Base-by-base conservation (phyloP, 2,888 invertebrate species). In the Steinernema scapterisci region DNA sequence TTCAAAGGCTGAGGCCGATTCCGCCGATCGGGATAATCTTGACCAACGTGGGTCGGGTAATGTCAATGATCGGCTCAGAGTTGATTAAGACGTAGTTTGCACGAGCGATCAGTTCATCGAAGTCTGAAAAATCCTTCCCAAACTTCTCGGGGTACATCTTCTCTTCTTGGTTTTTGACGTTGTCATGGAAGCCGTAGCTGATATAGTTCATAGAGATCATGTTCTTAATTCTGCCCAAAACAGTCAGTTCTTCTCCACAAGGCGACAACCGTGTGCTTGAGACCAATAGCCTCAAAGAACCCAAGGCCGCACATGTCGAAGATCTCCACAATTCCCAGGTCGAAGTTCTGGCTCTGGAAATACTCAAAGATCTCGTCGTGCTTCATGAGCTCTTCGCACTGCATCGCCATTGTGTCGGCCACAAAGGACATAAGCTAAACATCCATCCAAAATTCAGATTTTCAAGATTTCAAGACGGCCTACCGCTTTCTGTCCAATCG, bases 231-330 rank as follows among this genome's bases (percentile, higher is more conserved):
- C 70, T 31, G 16, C 43, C 43, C n/a, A 16, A 27, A 43, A 70
- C 16, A 16, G 9, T 43, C 70, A 43, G 13, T 6, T 31, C 13
- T n/a, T 70, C 70, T 16, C 44, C 70, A n/a, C 38, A 21, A 43
- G 6, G 70, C 43, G 23, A 43, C 70, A 43, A 70, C 43, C 16
- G n/a, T 16, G 19, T 31, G n/a, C 70, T 70, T 31, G 21, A 70
- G 6, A 2, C 38, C 70, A 43, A 43, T 70, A 3, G 31, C 21
- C 70, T 70, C 70, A n/a, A 70, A 70, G 21, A 70, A 43, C 19
- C 79, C 72, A 54, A 77, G 78, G 13, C 76, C 79, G 70, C 82
- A 82, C 0, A 56, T 19, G 72, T 80, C 79, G 38, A 82, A 81
- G 21, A 77, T 77, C 44, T 82, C 82, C 0, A 76, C 70, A 6